A percentile compares a stretch with the other conserved stretches of the same genome.
Conservation (phyloP, 2,797 vertebrate genomes). For the Rachycentron canadum region DNA sequence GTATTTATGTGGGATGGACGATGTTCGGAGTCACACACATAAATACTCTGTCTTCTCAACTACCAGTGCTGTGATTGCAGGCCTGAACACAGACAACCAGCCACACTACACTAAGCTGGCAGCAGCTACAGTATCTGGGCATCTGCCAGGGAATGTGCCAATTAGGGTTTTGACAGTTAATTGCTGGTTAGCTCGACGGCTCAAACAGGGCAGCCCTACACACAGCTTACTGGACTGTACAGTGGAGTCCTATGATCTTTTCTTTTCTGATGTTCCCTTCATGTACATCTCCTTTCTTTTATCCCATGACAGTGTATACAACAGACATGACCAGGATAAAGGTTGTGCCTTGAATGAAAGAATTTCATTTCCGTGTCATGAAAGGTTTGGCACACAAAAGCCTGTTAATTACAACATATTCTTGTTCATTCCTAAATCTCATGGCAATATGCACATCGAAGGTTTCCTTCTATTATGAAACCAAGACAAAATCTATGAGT, state of each 20-base stretch:
- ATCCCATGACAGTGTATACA: neutral
- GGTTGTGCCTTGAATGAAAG: neutral
- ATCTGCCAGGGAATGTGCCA: conserved; percentile 70
- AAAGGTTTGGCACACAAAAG: neutral
- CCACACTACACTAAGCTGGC: conserved; percentile 47
- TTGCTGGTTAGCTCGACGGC: conserved; percentile 57
- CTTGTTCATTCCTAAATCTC: no score
- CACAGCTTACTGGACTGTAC: conserved; percentile 31
- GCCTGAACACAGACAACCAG: conserved; percentile 51
- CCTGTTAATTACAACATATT: neutral
- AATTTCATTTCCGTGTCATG: neutral
- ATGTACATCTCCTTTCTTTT: neutral
- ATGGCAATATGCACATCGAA: neutral
- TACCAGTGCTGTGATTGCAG: conserved; percentile 63
- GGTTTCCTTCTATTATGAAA: neutral
- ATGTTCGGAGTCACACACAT: conserved; percentile 1
- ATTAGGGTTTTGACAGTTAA: conserved; percentile 65
- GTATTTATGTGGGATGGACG: conserved; percentile 35
- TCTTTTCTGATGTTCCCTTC: conserved; percentile 1
- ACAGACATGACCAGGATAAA: neutral
- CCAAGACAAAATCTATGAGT: no score
- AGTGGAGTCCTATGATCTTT: neutral
- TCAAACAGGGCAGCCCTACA: conserved; percentile 46
- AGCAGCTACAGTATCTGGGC: conserved; percentile 42
- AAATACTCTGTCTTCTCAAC: conserved; percentile 25